These are phyloP conservation scores for Strigamia transsilvanica DNA, from an alignment of 2,888 invertebrate species.

Conservation along the genomic window DNA sequence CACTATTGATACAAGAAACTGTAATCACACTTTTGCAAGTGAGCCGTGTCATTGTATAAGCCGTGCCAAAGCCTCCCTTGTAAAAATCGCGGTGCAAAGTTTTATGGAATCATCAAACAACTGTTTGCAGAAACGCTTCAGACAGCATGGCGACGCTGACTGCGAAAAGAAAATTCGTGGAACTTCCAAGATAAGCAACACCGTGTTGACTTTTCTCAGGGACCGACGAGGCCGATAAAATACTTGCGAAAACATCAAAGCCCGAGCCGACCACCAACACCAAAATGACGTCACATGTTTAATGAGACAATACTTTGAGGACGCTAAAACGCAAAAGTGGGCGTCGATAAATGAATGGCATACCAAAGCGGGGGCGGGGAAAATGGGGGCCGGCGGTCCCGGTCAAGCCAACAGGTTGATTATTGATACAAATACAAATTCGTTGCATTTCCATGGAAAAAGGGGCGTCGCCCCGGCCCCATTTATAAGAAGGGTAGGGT, in stretches of 20 bases:
- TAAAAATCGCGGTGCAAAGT: not conserved
- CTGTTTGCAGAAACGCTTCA: slow-evolving; percentile 1
- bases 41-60: not conserved
- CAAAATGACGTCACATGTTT: not conserved
- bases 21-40: too few relatives aligned
- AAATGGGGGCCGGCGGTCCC: not conserved
- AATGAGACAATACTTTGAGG: not conserved
- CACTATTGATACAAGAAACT: too few relatives aligned
- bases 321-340: not conserved
- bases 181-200: slow-evolving; percentile 33
- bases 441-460: not conserved
- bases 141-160: slow-evolving; percentile 13
- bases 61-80: not conserved
- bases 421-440: slow-evolving; percentile 13
- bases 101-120: slow-evolving; percentile 4
- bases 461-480: slow-evolving; percentile 23
- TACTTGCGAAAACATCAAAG: not conserved
- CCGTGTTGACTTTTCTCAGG: slow-evolving; percentile 33
- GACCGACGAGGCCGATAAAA: slow-evolving; percentile 30
- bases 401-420: slow-evolving; percentile 31
- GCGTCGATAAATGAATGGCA: not conserved
- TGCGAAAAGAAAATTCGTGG: not conserved
- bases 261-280: not conserved
- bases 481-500: not conserved
- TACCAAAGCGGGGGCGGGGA: not conserved